Evolutionary conservation across 2,113 vertebrate species (phyloP).

Genomic region (Phyllopteryx taeniolatus): DNA sequence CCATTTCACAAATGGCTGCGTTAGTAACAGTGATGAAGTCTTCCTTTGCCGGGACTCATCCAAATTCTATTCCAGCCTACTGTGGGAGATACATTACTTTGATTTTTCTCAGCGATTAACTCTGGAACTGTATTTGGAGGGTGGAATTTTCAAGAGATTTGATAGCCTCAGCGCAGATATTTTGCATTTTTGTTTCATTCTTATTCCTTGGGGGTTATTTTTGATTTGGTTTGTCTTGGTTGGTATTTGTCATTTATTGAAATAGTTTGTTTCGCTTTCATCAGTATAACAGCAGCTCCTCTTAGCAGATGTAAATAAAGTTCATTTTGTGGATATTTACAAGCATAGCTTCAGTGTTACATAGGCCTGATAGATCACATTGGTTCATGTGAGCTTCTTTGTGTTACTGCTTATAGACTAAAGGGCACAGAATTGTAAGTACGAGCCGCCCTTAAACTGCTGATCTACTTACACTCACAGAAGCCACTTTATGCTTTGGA

Average conservation of each 20-base stretch:
- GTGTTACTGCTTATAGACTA: neutral
- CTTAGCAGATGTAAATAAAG: neutral
- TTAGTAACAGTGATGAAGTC: conserved; percentile 45
- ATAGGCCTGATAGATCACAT: conserved; percentile 16
- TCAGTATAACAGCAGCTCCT: no score
- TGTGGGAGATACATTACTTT: conserved; percentile 19
- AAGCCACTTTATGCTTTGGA: neutral
- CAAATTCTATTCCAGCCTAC: neutral
- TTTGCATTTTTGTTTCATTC: neutral
- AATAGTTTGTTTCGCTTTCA: no score
- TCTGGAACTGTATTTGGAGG: conserved; percentile 3
- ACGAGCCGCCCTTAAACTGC: neutral
- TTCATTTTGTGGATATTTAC: neutral
- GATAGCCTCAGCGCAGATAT: neutral
- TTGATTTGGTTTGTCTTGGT: neutral
- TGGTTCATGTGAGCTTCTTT: conserved; percentile 8
- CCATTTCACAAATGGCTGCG: conserved; percentile 59
- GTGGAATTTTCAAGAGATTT: neutral
- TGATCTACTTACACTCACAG: conserved; percentile 5
- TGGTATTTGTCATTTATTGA: no score
- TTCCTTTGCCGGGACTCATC: conserved; percentile 11
- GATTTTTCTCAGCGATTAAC: conserved; percentile 33
- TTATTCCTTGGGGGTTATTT: neutral
- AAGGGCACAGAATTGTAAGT: neutral
- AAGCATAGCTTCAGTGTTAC: conserved; percentile 7